These are phyloP conservation scores for Loris lydekkerianus DNA, from an alignment of 2,797 vertebrate genomes.

Conservation along the genomic window DNA sequence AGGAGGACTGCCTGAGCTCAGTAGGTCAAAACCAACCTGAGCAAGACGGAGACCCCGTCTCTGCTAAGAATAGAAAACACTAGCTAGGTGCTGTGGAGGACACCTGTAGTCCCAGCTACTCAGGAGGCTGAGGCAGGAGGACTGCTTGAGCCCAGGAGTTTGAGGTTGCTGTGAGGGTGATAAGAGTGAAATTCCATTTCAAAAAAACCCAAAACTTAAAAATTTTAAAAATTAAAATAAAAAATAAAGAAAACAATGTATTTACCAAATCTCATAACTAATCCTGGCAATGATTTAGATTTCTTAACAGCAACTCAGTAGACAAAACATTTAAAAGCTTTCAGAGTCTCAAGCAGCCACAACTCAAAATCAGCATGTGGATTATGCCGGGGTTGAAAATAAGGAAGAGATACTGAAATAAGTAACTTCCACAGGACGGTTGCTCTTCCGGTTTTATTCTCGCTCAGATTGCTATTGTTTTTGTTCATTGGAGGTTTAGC, in stretches of 20 bases:
- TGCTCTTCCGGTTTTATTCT: not conserved
- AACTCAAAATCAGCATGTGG: not conserved
- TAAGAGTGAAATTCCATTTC: too few species aligned
- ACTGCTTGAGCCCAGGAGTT: too few species aligned
- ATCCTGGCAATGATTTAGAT: not conserved
- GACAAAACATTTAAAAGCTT: not conserved
- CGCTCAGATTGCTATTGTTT: not conserved
- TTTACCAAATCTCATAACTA: not conserved
- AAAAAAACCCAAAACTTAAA: too few species aligned
- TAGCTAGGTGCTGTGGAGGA: too few species aligned
- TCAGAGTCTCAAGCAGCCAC: not conserved
- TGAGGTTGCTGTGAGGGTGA: too few species aligned
- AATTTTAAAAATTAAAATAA: too few species aligned
- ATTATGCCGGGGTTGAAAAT: not conserved
- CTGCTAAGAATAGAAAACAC: too few species aligned
- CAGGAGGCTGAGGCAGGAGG: too few species aligned
- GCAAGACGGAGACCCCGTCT: too few species aligned
- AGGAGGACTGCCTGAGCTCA: too few species aligned
- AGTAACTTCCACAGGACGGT: not conserved
- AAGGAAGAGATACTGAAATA: not conserved
- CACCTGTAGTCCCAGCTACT: too few species aligned
- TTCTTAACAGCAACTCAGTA: not conserved
- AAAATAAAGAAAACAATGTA: constrained; percentile 6
- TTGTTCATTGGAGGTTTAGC: not conserved
- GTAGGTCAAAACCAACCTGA: too few species aligned